These are phyloP conservation scores for Liparis tanakae DNA, from an alignment of 2,797 vertebrate species.

Conservation along the genomic window DNA sequence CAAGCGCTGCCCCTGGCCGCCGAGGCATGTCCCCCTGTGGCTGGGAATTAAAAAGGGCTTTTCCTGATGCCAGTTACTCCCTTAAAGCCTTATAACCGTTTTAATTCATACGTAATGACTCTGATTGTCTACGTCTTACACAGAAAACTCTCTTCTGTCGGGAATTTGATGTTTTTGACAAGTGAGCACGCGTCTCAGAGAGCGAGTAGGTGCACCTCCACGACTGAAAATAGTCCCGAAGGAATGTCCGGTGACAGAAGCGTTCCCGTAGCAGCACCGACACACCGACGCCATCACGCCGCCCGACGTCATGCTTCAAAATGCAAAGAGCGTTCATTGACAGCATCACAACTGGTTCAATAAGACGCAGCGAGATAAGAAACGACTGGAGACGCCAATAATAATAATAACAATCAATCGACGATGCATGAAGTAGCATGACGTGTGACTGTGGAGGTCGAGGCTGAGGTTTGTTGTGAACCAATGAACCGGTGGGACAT, in stretches of 20 bases:
- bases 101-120: not conserved
- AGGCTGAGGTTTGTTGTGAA: constrained; percentile 1
- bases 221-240: not conserved
- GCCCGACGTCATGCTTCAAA: too few relatives aligned
- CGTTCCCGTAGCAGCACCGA: not conserved
- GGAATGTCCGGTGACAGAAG: not conserved
- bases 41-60: constrained; percentile 49
- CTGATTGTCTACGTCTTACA: not conserved
- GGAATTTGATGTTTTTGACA: not conserved
- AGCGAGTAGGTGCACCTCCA: not conserved
- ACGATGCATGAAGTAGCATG: not conserved
- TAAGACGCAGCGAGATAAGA: too few relatives aligned
- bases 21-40: constrained; percentile 39
- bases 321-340: too few relatives aligned
- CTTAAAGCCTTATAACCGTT: too few relatives aligned
- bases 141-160: not conserved
- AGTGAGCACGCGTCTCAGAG: not conserved
- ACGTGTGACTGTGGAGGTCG: not conserved
- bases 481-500: constrained; percentile 33
- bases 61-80: too few relatives aligned
- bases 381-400: not conserved
- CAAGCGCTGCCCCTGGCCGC: constrained; percentile 32
- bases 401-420: too few relatives aligned
- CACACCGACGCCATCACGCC: not conserved
- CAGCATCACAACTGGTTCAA: too few relatives aligned